Percentiles rank a stretch among this genome's conserved stretches.
phyloP scores from a whole-genome alignment of 2,797 vertebrate genomes.

The Trematomus bernacchii region DNA sequence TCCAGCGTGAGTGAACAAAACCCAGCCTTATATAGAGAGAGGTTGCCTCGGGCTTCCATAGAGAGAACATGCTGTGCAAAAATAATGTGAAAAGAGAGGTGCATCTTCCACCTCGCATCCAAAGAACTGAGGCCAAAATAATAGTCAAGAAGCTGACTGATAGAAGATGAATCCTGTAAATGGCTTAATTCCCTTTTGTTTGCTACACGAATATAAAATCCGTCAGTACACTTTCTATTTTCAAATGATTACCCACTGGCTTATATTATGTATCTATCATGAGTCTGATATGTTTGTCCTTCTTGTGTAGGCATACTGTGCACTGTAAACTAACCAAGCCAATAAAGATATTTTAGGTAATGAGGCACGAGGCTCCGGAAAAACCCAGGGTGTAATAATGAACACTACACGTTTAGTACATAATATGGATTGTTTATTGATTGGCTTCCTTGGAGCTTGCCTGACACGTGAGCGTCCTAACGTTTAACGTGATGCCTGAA shows the following conservation, averaged over 20 bases:
- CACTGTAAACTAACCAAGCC: slow-evolving; percentile 37
- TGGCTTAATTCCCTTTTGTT: slow-evolving; percentile 37
- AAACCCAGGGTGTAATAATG: slow-evolving; percentile 30
- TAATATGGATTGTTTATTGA: slow-evolving; percentile 66
- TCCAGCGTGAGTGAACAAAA: slow-evolving; percentile 60
- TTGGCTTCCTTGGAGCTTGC: slow-evolving; percentile 33
- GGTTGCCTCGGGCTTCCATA: slow-evolving; percentile 28
- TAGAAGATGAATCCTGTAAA: slow-evolving; percentile 11
- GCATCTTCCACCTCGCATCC: slow-evolving; percentile 9
- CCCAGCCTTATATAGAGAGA: slow-evolving; percentile 76
- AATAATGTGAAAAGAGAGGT: slow-evolving; percentile 32
- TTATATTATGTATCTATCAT: slow-evolving; percentile 34
- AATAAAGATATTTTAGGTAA: slow-evolving; percentile 42
- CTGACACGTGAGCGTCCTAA: not conserved
- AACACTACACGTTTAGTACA: slow-evolving; percentile 27
- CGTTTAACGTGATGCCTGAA: slow-evolving; percentile 30
- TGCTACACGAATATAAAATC: slow-evolving; percentile 40
- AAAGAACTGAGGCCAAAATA: slow-evolving; percentile 27
- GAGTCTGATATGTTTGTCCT: slow-evolving; percentile 47
- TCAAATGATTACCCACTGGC: slow-evolving; percentile 32
- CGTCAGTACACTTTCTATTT: slow-evolving; percentile 22
- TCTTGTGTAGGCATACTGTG: slow-evolving; percentile 28
- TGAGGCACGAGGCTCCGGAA: not conserved
- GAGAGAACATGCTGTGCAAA: slow-evolving; percentile 34
- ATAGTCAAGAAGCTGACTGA: slow-evolving; percentile 1